A percentile compares a stretch with the other conserved stretches of the same genome.
phyloP scores from a whole-genome alignment of 2,888 invertebrate species.

The Polia nebulosa region DNA sequence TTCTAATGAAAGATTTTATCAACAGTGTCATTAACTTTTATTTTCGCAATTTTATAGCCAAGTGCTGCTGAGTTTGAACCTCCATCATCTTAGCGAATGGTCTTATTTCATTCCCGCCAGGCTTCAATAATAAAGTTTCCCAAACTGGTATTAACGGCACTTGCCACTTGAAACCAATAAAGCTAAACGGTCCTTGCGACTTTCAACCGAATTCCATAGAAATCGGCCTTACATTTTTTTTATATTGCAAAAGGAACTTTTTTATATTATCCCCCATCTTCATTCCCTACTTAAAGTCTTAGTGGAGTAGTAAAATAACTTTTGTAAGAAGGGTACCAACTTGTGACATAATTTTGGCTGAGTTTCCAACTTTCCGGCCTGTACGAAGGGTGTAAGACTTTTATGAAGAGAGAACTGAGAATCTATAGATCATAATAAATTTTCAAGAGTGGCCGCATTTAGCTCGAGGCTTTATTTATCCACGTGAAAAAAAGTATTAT shows the following conservation, averaged over 20 bases:
- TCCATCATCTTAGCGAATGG: conserved; percentile 42
- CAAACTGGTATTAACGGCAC: conserved; percentile 56
- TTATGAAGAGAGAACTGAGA: conserved; percentile 75
- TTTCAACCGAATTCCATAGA: conserved; percentile 49
- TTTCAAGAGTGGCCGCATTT: conserved; percentile 69
- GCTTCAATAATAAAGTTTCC: conserved; percentile 55
- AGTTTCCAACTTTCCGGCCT: conserved; percentile 72
- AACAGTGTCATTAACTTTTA: conserved; percentile 48
- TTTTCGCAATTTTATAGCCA: conserved; percentile 47
- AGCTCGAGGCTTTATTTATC: conserved; percentile 71
- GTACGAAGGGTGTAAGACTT: conserved; percentile 60
- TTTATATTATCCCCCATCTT: conserved; percentile 69
- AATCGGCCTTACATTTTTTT: conserved; percentile 55
- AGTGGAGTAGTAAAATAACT: conserved; percentile 85
- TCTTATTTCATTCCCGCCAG: conserved; percentile 42
- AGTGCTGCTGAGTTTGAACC: conserved; percentile 33
- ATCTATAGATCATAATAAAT: conserved; percentile 86
- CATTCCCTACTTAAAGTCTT: conserved; percentile 82
- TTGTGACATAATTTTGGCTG: conserved; percentile 82
- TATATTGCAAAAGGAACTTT: conserved; percentile 66
- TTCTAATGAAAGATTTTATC: conserved; percentile 50
- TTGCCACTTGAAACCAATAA: conserved; percentile 54
- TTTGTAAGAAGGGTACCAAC: conserved; percentile 74
- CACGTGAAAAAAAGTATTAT: conserved; percentile 80
- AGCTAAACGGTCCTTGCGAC: conserved; percentile 51